These are phyloP conservation scores for Calephelis nemesis DNA, from an alignment of 1,140 invertebrate species.

Conservation along the genomic window DNA sequence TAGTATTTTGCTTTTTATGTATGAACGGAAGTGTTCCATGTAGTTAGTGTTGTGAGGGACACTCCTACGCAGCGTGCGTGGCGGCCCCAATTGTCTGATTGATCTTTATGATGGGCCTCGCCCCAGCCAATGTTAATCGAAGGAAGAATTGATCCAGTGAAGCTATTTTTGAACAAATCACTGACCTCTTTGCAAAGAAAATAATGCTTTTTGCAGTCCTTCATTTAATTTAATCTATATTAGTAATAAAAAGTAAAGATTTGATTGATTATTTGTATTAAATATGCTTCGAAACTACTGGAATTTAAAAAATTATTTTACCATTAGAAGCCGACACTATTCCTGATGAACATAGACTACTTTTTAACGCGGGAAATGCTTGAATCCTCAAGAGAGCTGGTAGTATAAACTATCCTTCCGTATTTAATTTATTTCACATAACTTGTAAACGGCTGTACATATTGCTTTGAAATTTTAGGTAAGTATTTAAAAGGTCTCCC, in stretches of 20 bases:
- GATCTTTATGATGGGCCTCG: constrained; percentile 71
- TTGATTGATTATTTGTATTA: too few species aligned
- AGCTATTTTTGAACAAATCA: constrained; percentile 19
- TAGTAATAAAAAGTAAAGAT: too few species aligned
- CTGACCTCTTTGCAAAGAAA: neutral
- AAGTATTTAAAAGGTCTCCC: too few species aligned
- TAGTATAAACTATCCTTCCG: too few species aligned
- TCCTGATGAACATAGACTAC: neutral
- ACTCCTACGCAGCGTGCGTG: constrained; percentile 68
- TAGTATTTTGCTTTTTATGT: constrained; percentile 32
- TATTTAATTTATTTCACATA: too few species aligned
- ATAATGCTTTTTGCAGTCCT: neutral
- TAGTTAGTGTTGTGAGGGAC: constrained; percentile 47
- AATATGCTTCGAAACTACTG: too few species aligned
- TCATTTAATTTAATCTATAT: neutral
- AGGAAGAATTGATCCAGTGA: constrained; percentile 40
- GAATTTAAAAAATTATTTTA: too few species aligned
- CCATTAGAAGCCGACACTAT: too few species aligned
- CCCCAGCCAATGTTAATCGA: constrained; percentile 52
- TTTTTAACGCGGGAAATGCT: neutral
- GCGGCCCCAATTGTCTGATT: constrained; percentile 74
- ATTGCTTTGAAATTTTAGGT: too few species aligned
- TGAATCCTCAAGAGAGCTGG: too few species aligned
- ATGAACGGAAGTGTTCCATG: constrained; percentile 49
- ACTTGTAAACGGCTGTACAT: too few species aligned